Conservation (phyloP, 2,113 vertebrate species). For the Ctenomys sociabilis region DNA sequence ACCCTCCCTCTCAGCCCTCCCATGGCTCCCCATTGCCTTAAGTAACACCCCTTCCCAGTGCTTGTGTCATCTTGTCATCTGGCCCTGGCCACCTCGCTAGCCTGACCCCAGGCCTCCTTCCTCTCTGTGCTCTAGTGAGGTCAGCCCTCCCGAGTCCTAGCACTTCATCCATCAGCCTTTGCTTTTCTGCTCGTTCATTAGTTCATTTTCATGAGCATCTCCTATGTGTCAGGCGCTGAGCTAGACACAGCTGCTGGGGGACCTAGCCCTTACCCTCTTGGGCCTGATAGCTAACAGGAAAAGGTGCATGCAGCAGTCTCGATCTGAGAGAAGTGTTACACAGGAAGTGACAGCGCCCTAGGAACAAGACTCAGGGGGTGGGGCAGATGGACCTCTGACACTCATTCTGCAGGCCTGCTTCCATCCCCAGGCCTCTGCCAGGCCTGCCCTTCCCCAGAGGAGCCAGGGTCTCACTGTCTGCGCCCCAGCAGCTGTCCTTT, state of each 20-base stretch:
- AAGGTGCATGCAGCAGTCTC: background rate
- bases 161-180: background rate
- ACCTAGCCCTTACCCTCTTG: background rate
- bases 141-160: background rate
- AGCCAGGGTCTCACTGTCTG: background rate
- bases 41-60: background rate
- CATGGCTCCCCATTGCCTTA: background rate
- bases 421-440: background rate
- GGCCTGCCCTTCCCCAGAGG: too few relatives aligned
- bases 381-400: background rate
- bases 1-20: background rate
- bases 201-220: background rate
- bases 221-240: fast-evolving
- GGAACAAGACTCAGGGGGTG: background rate
- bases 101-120: too few relatives aligned
- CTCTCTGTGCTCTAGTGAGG: background rate
- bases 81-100: background rate
- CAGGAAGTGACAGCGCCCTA: background rate
- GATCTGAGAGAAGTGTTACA: background rate
- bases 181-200: background rate
- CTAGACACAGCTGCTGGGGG: background rate
- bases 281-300: background rate
- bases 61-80: background rate
- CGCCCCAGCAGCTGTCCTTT: too few relatives aligned
- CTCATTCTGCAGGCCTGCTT: background rate